Percentiles rank a stretch among this genome's conserved stretches.
Conservation (phyloP, 1,140 invertebrate species). For the Neodiprion fabricii region DNA sequence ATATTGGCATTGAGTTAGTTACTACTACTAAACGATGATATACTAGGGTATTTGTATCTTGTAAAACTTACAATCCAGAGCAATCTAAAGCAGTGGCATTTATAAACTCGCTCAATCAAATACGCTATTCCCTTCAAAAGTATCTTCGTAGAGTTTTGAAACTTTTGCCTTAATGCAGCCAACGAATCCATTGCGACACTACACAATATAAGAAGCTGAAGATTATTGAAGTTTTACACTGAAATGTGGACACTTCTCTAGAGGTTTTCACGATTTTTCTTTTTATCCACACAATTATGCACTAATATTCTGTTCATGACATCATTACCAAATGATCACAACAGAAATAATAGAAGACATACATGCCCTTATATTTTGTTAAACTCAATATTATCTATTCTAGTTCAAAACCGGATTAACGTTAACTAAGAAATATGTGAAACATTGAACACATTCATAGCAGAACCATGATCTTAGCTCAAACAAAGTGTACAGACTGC, state of each 20-base stretch:
- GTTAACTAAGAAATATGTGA: too few relatives aligned
- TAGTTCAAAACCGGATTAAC: too few relatives aligned
- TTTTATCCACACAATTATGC: not conserved
- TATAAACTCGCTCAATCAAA: slow-evolving; percentile 38
- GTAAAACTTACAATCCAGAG: slow-evolving; percentile 47
- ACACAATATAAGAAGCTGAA: slow-evolving; percentile 4
- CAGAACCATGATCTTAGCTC: too few relatives aligned
- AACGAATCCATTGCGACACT: slow-evolving; percentile 33
- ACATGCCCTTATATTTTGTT: too few relatives aligned
- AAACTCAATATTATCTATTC: too few relatives aligned
- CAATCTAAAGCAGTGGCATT: slow-evolving; percentile 32
- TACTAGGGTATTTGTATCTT: slow-evolving; percentile 18
- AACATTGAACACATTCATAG: too few relatives aligned
- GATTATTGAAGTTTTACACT: not conserved
- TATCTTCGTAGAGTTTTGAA: slow-evolving; percentile 31
- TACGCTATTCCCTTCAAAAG: slow-evolving; percentile 39
- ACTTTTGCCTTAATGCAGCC: slow-evolving; percentile 27
- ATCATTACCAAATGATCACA: not conserved
- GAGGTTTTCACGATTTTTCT: not conserved
- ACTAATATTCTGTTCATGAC: not conserved
- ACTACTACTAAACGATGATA: slow-evolving; percentile 17
- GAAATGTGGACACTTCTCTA: not conserved
- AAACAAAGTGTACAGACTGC: too few relatives aligned
- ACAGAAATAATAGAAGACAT: not conserved
- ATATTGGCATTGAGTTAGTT: slow-evolving; percentile 7